Conservation (phyloP, 2,888 invertebrate species). For the Caenorhabditis sp. region DNA sequence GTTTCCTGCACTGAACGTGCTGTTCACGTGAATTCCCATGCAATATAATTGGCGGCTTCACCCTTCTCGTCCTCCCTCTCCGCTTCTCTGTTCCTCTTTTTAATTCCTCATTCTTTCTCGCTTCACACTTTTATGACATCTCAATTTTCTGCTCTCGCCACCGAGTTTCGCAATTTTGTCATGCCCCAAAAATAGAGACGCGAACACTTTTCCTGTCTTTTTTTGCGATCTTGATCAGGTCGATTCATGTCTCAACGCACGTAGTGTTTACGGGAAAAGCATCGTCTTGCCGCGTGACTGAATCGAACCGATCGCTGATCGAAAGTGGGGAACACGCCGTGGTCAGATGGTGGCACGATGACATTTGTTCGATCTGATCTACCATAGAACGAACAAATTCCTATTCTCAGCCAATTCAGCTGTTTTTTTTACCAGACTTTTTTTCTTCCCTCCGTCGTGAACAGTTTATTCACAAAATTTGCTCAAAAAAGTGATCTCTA, state of each 20-base stretch:
- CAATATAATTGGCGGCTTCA: neutral
- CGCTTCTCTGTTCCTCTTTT: neutral
- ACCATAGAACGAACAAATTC: neutral
- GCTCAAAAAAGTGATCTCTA: neutral
- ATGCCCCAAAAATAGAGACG: too few species aligned
- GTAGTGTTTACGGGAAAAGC: constrained; percentile 25
- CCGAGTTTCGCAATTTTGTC: neutral
- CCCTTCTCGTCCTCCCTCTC: neutral
- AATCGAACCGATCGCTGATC: constrained; percentile 9
- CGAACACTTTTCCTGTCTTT: neutral
- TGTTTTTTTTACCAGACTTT: too few species aligned
- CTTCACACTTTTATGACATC: neutral
- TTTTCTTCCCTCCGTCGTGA: too few species aligned
- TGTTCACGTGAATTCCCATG: constrained; percentile 24
- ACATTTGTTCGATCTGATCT: constrained; percentile 40
- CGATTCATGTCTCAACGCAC: neutral
- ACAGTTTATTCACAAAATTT: neutral
- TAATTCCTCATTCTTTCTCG: neutral
- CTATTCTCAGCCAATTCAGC: neutral
- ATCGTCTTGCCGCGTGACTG: constrained; percentile 23
- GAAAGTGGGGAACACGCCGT: constrained; percentile 19
- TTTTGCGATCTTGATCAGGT: neutral
- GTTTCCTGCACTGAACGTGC: constrained; percentile 1
- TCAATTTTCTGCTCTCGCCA: neutral
- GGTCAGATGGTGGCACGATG: constrained; percentile 26